Evolutionary conservation across 2,113 vertebrate species (phyloP).

Genomic region (Edolisoma coerulescens): DNA sequence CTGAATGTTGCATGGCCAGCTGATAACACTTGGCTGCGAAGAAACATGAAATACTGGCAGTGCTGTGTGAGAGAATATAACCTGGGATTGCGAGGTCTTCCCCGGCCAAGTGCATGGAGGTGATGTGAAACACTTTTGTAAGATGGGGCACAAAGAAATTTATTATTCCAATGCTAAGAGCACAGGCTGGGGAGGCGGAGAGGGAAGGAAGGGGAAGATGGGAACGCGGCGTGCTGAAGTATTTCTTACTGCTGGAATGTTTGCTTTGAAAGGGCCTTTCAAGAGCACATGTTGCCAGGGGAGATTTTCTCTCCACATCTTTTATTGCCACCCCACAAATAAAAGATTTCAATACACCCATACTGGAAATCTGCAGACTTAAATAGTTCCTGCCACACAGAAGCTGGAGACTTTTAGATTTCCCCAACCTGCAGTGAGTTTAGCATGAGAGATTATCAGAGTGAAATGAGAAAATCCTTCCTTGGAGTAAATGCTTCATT

Average conservation of each 20-base stretch:
- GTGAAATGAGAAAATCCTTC: background rate
- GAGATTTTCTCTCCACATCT: conserved; percentile 23
- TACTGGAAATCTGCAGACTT: background rate
- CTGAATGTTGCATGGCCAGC: background rate
- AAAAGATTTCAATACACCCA: background rate
- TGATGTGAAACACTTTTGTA: background rate
- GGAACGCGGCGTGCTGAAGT: background rate
- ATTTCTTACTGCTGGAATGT: background rate
- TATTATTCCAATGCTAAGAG: background rate
- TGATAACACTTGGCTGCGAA: background rate
- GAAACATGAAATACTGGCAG: background rate
- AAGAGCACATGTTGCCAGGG: conserved; percentile 24
- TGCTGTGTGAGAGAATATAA: background rate
- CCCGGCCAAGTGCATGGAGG: background rate
- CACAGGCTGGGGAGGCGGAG: background rate
- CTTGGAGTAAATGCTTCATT: background rate
- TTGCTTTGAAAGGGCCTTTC: conserved; percentile 33
- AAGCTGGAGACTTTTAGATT: background rate
- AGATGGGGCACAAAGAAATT: background rate
- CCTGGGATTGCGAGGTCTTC: background rate
- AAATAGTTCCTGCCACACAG: background rate
- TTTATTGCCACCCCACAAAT: conserved; percentile 19
- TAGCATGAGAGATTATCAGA: background rate
- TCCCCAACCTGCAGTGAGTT: background rate
- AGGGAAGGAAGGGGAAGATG: background rate